These are phyloP conservation scores for Drosophila auraria DNA, from an alignment of 1,140 invertebrate species.

Conservation along the genomic window DNA sequence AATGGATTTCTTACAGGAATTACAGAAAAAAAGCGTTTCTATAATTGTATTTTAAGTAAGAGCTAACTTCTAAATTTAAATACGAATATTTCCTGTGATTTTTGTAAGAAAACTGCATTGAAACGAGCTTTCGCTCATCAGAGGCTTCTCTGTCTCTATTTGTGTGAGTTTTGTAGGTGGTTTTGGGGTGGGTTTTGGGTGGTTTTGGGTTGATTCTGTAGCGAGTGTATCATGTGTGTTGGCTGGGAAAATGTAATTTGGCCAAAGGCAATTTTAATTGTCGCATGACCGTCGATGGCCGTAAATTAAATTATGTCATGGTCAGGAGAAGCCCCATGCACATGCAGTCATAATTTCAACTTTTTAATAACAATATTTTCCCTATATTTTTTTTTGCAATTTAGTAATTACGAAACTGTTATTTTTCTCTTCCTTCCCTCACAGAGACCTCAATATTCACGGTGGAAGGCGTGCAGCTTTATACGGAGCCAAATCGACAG, in stretches of 20 bases:
- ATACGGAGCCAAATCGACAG: constrained; percentile 88
- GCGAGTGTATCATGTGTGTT: neutral
- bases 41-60: no score
- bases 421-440: constrained; percentile 56
- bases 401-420: constrained; percentile 15
- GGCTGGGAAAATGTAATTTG: constrained; percentile 63
- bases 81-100: neutral
- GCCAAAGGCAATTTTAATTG: constrained; percentile 73
- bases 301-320: constrained; percentile 71
- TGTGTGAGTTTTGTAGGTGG: constrained; percentile 24
- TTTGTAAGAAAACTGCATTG: neutral
- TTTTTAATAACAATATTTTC: constrained; percentile 53
- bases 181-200: constrained; percentile 8
- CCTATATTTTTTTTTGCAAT: constrained; percentile 12
- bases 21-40: no score
- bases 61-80: neutral
- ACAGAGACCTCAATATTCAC: constrained; percentile 96
- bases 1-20: no score
- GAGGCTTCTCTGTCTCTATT: neutral
- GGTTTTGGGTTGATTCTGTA: neutral
- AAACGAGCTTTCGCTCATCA: neutral
- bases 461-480: constrained; percentile 93
- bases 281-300: constrained; percentile 36
- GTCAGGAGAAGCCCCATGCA: constrained; percentile 10
- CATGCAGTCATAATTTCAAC: constrained; percentile 54